These are phyloP conservation scores for Myotis daubentonii DNA, from an alignment of 2,797 vertebrate genomes.

Conservation along the genomic window DNA sequence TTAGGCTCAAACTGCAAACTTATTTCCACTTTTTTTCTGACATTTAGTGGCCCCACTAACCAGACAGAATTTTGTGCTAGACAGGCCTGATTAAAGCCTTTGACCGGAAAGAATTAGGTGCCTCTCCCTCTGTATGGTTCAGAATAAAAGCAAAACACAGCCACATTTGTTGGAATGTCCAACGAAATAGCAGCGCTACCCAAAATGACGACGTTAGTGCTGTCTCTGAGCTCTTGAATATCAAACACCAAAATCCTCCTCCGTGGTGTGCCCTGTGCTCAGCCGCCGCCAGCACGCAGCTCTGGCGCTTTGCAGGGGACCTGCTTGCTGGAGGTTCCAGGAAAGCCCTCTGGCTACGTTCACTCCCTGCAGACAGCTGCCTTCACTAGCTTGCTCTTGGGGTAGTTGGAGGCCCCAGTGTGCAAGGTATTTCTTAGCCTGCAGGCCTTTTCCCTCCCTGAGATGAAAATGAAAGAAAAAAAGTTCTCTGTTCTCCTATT, in stretches of 20 bases:
- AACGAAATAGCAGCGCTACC: neutral
- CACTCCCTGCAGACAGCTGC: neutral
- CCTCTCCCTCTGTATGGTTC: neutral
- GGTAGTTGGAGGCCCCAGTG: neutral
- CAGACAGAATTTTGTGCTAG: conserved; percentile 59
- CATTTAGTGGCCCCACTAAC: conserved; percentile 30
- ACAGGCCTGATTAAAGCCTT: neutral
- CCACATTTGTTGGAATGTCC: neutral
- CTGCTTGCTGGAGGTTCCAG: neutral
- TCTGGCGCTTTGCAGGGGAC: neutral
- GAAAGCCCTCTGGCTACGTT: neutral
- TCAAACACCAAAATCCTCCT: neutral
- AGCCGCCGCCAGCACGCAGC: neutral
- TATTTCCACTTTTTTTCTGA: neutral
- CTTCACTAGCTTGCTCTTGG: neutral
- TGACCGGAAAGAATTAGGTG: conserved; percentile 13
- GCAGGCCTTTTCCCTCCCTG: neutral
- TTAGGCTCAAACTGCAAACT: neutral
- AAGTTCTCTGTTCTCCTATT: neutral
- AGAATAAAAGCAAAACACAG: conserved; percentile 58
- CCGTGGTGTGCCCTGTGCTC: neutral
- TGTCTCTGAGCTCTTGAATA: neutral
- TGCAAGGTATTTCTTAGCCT: neutral
- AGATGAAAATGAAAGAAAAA: neutral
- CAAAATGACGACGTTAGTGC: neutral